phyloP scores from a whole-genome alignment of 2,797 vertebrate genomes.

The Myotis daubentonii region DNA sequence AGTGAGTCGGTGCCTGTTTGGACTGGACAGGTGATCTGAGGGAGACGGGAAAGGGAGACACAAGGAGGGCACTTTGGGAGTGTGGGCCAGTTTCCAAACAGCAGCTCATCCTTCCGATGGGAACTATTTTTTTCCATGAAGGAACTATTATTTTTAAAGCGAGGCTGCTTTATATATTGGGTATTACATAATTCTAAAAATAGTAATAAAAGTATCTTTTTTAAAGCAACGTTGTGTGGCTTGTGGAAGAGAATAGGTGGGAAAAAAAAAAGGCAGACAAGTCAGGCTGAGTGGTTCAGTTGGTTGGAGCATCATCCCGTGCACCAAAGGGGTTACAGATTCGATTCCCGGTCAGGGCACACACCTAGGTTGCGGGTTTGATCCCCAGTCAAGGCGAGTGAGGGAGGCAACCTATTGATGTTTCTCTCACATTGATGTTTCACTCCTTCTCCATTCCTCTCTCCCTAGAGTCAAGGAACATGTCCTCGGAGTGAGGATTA shows the following conservation, averaged over 20 bases:
- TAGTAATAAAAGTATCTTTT: slow-evolving; percentile 63
- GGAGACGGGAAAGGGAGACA: background rate
- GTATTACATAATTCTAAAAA: slow-evolving; percentile 73
- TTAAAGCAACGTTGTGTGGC: slow-evolving; percentile 22
- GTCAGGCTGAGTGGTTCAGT: background rate
- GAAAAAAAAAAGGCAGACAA: background rate
- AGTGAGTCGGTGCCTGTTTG: background rate
- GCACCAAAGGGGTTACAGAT: background rate
- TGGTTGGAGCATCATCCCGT: background rate
- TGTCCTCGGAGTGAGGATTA: background rate
- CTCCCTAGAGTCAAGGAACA: background rate
- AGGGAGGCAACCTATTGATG: background rate
- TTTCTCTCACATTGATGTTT: background rate
- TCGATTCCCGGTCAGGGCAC: background rate
- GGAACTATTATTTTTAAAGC: slow-evolving; percentile 56
- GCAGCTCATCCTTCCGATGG: slow-evolving; percentile 42
- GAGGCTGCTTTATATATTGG: slow-evolving; percentile 6
- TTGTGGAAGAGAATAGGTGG: background rate
- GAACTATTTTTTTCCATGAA: slow-evolving; percentile 24
- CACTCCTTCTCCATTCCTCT: background rate
- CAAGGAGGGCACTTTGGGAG: background rate
- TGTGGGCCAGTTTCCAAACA: background rate
- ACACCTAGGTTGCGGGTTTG: background rate
- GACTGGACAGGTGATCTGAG: background rate
- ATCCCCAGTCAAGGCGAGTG: background rate